Evolutionary conservation across 2,113 vertebrate species (phyloP), one percentile per base, ranked within the genome.

Genomic region (Illadopsis cleaveri): DNA sequence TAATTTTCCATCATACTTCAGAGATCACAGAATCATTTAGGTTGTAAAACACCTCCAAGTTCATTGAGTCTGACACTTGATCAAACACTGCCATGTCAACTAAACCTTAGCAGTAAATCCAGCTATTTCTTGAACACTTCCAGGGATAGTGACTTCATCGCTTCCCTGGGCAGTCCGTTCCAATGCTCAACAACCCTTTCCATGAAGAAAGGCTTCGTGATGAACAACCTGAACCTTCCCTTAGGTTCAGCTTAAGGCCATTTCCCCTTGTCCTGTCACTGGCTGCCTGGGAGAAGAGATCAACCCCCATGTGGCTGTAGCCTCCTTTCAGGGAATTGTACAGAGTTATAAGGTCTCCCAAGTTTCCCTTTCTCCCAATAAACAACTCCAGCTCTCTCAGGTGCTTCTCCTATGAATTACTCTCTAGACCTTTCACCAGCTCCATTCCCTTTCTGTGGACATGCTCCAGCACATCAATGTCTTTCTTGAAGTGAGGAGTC

Each of bases 231-330:
- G 35, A 64, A 19, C 35, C 50, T 48, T 20, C 25, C 22, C 42
- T 80, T 53, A 30, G 5, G 22, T 72, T 35, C 42, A 57, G 14
- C 6, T 31, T 42, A 21, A 37, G 17, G 18, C 12, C 8, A 44
- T 37, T 57, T 73, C 15, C 22, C 33, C 15, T 20, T 22, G 11
- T 33, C 12, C 22, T 19, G 17, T 50, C 37, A 6, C 31, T 50
- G 21, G 6, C 12, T 72, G 8, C 23, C 15, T 65, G 7, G 31
- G 27, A 5, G 33, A 37, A 44, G 15, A 57, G 42, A 18, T 22
- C 6, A 13, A 19, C 1, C 3, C 8, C 15, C 6, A 64, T 2
- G 1, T 19, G 27, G 5, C 37, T 57, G 28, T 56, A 38, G 16
- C 12, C 3, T n/a, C 45, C 28, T 45, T 82, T 25, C 60, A 38